Evolutionary conservation across 1,140 invertebrate species (phyloP).

Genomic region (Psilanteris sp.): DNA sequence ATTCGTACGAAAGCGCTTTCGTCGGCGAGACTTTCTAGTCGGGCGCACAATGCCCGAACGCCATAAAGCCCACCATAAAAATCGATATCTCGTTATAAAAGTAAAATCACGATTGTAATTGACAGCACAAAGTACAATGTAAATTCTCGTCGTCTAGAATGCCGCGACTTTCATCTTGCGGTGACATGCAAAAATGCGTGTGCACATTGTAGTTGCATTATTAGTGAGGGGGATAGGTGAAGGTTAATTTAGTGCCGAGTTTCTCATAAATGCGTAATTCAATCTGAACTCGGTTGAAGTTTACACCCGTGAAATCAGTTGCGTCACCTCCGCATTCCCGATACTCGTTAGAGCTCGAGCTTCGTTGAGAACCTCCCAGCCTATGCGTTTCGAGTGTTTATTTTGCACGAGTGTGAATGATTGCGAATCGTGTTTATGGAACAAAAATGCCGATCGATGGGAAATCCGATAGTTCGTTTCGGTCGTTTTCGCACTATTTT

Average conservation of each 20-base stretch:
- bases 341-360: constrained; percentile 41
- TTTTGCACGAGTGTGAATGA: constrained; percentile 7
- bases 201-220: constrained; percentile 30
- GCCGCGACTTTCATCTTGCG: constrained; percentile 49
- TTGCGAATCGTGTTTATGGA: too few species aligned
- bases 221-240: constrained; percentile 38
- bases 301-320: constrained; percentile 57
- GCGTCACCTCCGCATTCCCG: constrained; percentile 59
- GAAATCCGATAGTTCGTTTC: too few species aligned
- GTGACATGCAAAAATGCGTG: constrained; percentile 44
- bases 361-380: constrained; percentile 31
- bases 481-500: too few species aligned
- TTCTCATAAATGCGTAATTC: constrained; percentile 56
- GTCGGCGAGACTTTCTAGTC: constrained; percentile 15
- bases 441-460: too few species aligned
- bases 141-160: constrained; percentile 28
- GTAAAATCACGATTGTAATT: constrained; percentile 45
- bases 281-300: constrained; percentile 51
- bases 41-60: constrained; percentile 3
- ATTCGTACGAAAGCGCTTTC: constrained; percentile 28
- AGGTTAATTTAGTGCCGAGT: constrained; percentile 50
- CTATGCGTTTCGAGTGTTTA: constrained; percentile 23
- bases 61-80: constrained; percentile 22
- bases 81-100: constrained; percentile 37
- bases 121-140: constrained; percentile 55